Conservation (phyloP, 2,113 vertebrate genomes). For the Coturnix japonica region DNA sequence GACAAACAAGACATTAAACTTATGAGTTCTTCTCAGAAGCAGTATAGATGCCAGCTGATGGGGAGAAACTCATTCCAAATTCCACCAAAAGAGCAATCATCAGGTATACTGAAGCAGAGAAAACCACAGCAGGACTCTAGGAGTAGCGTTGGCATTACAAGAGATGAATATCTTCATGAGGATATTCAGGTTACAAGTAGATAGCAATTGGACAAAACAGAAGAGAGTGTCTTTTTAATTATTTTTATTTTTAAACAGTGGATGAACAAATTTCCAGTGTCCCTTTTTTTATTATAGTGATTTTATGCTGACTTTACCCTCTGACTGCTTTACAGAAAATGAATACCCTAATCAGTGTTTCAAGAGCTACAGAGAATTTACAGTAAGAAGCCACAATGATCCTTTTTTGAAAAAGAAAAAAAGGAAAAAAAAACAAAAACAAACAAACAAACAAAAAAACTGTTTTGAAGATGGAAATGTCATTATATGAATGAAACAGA, state of each 20-base stretch:
- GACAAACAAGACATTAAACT: neutral
- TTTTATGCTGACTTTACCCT: neutral
- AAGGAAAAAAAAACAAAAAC: neutral
- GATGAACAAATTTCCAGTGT: neutral
- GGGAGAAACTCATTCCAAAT: neutral
- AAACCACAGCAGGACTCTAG: neutral
- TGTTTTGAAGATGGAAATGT: neutral
- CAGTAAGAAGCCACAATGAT: neutral
- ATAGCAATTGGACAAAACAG: neutral
- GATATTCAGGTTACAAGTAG: neutral
- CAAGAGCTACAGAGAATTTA: neutral
- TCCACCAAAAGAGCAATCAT: neutral
- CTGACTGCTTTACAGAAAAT: neutral
- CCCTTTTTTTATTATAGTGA: neutral
- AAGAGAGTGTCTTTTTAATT: accelerated
- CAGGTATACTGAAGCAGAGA: neutral
- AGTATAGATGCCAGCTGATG: neutral
- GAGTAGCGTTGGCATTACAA: neutral
- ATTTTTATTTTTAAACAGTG: neutral
- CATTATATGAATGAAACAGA: neutral
- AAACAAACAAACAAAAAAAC: neutral
- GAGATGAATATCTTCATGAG: neutral
- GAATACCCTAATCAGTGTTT: neutral
- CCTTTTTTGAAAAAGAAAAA: neutral
- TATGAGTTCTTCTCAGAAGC: neutral